These are phyloP conservation scores for Furnarius figulus DNA, from an alignment of 2,113 vertebrate genomes.

Conservation along the genomic window DNA sequence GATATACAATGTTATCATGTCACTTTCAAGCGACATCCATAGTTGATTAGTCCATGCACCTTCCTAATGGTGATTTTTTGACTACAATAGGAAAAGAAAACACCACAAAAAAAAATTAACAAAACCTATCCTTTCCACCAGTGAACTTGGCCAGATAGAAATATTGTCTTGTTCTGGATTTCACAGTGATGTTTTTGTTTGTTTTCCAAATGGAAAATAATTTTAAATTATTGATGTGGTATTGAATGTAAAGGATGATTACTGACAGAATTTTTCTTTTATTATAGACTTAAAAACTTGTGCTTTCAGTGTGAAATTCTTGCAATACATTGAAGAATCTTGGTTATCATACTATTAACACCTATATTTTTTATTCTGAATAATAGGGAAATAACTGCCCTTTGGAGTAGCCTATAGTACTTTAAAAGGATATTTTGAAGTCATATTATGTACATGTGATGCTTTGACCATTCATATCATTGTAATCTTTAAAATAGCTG, in stretches of 20 bases:
- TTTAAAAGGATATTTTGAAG: background rate
- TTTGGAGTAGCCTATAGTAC: background rate
- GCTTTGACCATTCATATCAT: background rate
- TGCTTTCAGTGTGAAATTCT: background rate
- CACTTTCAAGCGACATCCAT: background rate
- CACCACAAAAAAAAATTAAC: background rate
- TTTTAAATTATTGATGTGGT: background rate
- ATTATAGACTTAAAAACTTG: background rate
- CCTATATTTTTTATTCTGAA: background rate
- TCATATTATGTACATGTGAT: background rate
- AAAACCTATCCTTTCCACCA: background rate
- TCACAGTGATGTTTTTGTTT: background rate
- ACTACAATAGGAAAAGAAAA: background rate
- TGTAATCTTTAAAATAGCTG: background rate
- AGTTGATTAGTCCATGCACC: background rate
- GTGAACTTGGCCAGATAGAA: background rate
- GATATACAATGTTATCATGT: background rate
- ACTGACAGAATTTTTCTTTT: background rate
- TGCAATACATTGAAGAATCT: background rate
- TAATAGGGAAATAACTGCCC: background rate
- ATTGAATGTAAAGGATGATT: background rate
- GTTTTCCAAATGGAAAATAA: background rate
- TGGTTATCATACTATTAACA: background rate
- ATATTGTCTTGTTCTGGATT: background rate
- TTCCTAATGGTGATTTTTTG: background rate